A percentile compares a stretch with the other conserved stretches of the same genome.
Evolutionary conservation across 2,888 invertebrate species (phyloP).

Genomic region (Melanostoma scalare): DNA sequence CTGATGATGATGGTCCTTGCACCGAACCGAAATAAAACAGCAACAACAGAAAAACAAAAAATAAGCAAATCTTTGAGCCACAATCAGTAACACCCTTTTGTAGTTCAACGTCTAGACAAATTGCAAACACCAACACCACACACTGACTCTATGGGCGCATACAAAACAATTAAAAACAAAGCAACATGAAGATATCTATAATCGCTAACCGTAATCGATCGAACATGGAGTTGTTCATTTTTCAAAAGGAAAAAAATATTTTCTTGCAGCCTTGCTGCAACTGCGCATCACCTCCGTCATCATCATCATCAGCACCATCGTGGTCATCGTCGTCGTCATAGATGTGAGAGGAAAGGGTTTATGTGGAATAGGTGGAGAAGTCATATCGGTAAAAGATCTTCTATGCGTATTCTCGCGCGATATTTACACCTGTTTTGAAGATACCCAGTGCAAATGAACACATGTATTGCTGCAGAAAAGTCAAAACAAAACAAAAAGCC

Average conservation of each 20-base stretch:
- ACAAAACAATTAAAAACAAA: conserved; percentile 61
- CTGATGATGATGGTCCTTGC: conserved; percentile 41
- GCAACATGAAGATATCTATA: conserved; percentile 29
- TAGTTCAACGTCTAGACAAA: conserved; percentile 72
- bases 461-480: neutral
- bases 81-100: conserved; percentile 73
- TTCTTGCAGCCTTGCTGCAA: neutral
- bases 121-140: conserved; percentile 65
- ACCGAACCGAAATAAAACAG: conserved; percentile 6
- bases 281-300: neutral
- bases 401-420: conserved; percentile 29
- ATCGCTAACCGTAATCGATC: conserved; percentile 70
- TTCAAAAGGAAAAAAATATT: neutral
- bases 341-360: conserved; percentile 1
- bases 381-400: conserved; percentile 61
- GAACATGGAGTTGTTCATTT: conserved; percentile 44
- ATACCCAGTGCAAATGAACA: neutral
- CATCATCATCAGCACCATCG: conserved; percentile 18
- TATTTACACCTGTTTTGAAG: conserved; percentile 59
- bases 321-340: conserved; percentile 31
- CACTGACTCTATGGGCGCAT: conserved; percentile 2
- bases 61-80: conserved; percentile 61
- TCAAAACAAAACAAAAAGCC: neutral
- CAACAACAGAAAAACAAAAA: conserved; percentile 5
- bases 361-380: conserved; percentile 33